Percentiles rank a stretch among this genome's conserved stretches.
phyloP scores from a whole-genome alignment of 2,113 vertebrate species.

The Talpa occidentalis region DNA sequence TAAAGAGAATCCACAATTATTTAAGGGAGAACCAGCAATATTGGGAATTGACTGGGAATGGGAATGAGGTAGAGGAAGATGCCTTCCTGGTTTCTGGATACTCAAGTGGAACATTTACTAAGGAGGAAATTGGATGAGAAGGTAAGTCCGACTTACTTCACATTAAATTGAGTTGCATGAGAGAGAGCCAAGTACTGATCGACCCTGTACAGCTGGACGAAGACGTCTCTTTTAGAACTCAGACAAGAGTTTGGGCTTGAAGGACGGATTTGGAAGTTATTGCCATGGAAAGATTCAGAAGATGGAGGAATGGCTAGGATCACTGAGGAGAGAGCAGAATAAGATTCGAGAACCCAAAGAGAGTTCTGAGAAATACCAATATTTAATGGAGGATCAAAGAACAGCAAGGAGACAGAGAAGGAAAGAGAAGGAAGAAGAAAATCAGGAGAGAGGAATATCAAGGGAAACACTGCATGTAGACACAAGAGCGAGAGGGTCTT shows the following conservation, averaged over 20 bases:
- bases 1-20: not conserved
- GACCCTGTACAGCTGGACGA: not conserved
- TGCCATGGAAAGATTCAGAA: not conserved
- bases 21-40: not conserved
- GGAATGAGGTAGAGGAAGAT: not conserved
- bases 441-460: not conserved
- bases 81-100: not conserved
- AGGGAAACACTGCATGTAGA: not conserved
- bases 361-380: not conserved
- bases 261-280: not conserved
- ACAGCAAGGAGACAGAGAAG: not conserved
- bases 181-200: not conserved
- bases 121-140: not conserved
- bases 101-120: not conserved
- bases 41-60: accelerated
- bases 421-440: not conserved
- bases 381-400: not conserved
- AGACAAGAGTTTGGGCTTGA: not conserved
- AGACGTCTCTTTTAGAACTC: not conserved
- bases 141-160: not conserved
- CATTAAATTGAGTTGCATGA: not conserved
- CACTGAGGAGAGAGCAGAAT: not conserved
- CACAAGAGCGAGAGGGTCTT: not conserved
- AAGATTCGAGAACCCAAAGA: not conserved
- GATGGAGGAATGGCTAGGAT: not conserved